Base-by-base conservation (phyloP, 2,888 invertebrate species). In the Calameuta pallipes region DNA sequence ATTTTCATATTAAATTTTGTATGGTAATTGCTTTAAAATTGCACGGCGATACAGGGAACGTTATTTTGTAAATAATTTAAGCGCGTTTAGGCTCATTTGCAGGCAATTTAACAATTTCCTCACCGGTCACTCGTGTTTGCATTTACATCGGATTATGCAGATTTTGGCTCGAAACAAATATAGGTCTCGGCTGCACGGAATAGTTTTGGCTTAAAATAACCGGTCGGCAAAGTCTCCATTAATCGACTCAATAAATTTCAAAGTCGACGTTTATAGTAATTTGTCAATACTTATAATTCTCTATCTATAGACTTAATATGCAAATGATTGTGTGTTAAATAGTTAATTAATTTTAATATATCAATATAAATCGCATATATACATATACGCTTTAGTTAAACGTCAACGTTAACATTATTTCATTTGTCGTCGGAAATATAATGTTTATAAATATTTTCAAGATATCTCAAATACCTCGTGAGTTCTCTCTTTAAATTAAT, bases 11-110 rank as follows among this genome's bases (percentile, higher is more conserved):
- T 9, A 15, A 2, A 56, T 23, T 23, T 23, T 56, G 56, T 56
- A 56, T 56, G 23, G 23, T 23, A 56, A 23, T 56, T 56, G 56
- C 56, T 12, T 79, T 12, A 75, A 79, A 76, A 75, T 37, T 81
- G 77, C 77, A 36, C 69, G 56, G 74, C 83, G 84, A 85, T 86
- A 86, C 85, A 86, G 86, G 85, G 85, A 86, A 82, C 81, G 82
- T 79, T 70, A 56, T 56, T 56, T 23, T 56, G 23, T 56, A 23
- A 23, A 56, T 56, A 56, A 56, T 9, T 56, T 23, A 56, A 56
- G 56, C 56, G 56, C 56, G 9, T 56, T 41, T 9, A 56, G 41
- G 9, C 56, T 56, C 56, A 9, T 56, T 23, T 23, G 56, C 56
- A 23, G 56, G 9, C 56, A 56, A 56, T 56, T 56, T 56, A 23